Percentiles rank a stretch among this genome's conserved stretches.
Conservation (phyloP, 2,888 invertebrate genomes). For the Galeruca laticollis region DNA sequence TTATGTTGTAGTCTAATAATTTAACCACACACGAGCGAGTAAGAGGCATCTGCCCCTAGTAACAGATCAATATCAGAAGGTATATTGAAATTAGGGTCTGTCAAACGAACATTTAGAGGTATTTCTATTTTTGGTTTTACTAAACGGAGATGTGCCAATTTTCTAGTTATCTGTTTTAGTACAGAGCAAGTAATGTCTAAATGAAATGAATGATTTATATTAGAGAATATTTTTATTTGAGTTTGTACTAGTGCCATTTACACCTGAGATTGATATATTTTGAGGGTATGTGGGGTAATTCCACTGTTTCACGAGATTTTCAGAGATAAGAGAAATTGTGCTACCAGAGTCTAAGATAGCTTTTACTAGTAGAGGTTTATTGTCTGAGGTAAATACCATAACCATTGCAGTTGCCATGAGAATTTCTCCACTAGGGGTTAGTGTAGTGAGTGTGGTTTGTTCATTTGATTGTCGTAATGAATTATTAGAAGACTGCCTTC, state of each 20-base stretch:
- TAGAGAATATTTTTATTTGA: background rate
- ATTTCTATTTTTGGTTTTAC: conserved; percentile 8
- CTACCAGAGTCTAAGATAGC: no score
- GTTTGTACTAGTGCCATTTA: conserved; percentile 4
- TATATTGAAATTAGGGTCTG: no score
- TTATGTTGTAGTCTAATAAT: conserved; percentile 13
- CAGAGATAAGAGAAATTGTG: no score
- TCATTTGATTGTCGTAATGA: conserved; percentile 8
- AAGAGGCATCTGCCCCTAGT: conserved; percentile 5
- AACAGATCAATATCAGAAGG: no score
- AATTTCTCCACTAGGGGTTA: no score
- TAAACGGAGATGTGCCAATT: conserved; percentile 2
- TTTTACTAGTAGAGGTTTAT: no score
- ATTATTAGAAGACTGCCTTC: conserved; percentile 1
- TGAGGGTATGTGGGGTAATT: no score
- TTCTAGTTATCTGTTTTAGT: background rate
- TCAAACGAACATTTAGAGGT: background rate
- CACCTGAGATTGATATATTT: no score
- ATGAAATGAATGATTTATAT: conserved; percentile 3
- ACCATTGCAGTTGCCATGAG: no score
- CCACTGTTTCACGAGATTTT: no score
- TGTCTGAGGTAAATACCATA: no score
- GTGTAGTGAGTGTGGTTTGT: background rate
- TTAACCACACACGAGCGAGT: conserved; percentile 4
- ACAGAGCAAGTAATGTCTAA: conserved; percentile 12